Evolutionary conservation across 2,113 vertebrate species (phyloP).

Genomic region (Aramus guarauna): DNA sequence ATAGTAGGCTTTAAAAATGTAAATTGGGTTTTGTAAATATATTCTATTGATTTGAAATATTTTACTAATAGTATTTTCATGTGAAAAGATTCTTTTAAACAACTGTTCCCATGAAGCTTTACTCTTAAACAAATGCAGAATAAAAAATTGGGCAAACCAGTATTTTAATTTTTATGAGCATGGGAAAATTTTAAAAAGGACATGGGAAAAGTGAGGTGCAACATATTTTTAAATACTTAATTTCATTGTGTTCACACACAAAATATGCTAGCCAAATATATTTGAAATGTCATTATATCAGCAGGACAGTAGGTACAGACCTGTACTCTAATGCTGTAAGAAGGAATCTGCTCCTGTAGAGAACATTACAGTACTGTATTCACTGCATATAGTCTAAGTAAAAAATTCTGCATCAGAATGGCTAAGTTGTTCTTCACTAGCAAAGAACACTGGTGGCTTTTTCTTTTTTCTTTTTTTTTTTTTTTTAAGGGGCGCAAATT

Average conservation of each 20-base stretch:
- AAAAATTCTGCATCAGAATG: neutral
- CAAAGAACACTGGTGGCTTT: neutral
- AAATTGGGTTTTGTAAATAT: neutral
- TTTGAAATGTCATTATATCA: neutral
- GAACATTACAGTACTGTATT: neutral
- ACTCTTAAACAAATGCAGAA: conserved; percentile 8
- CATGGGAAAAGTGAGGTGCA: neutral
- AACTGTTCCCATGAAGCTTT: neutral
- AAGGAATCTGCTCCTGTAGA: neutral
- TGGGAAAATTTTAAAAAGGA: neutral
- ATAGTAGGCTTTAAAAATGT: neutral
- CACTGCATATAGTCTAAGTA: neutral
- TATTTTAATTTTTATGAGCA: conserved; percentile 10
- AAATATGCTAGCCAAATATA: neutral
- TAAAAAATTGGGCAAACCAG: neutral
- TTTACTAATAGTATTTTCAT: conserved; percentile 15
- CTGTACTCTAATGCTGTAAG: neutral
- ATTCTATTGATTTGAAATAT: conserved; percentile 20
- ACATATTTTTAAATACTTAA: neutral
- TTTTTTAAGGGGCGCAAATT: neutral
- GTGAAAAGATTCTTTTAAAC: neutral
- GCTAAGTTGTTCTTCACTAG: neutral
- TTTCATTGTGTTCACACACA: neutral
- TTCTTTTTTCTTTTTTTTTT: neutral
- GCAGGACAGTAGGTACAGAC: neutral